These are phyloP conservation scores for Endotricha flammealis DNA, from an alignment of 2,888 invertebrate genomes.

Conservation along the genomic window DNA sequence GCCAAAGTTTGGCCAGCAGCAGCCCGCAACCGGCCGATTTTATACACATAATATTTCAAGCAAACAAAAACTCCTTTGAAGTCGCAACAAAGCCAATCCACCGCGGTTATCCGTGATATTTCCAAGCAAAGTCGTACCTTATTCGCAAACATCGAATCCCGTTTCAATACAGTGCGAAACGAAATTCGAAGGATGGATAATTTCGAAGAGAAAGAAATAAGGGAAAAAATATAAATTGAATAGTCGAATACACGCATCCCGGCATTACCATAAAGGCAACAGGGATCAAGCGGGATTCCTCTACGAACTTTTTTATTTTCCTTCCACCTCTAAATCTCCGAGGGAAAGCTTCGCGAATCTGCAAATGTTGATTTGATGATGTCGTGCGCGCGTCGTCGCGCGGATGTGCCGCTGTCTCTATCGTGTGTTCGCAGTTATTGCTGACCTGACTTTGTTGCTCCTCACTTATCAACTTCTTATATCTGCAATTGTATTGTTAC, in stretches of 20 bases:
- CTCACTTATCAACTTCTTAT: too few species aligned
- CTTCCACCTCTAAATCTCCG: conserved; percentile 77
- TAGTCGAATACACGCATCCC: conserved; percentile 78
- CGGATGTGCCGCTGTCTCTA: not conserved
- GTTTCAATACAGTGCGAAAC: conserved; percentile 77
- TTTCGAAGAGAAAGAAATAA: conserved; percentile 73
- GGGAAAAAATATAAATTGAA: conserved; percentile 74
- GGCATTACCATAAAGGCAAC: conserved; percentile 77
- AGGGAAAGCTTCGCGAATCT: conserved; percentile 77
- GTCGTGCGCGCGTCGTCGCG: conserved; percentile 24
- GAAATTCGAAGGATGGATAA: conserved; percentile 78
- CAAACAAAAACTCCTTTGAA: conserved; percentile 72
- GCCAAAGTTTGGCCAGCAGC: conserved; percentile 36
- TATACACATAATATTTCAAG: conserved; percentile 65
- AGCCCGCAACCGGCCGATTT: conserved; percentile 42
- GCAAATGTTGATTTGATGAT: conserved; percentile 80
- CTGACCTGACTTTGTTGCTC: not conserved
- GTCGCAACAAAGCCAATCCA: conserved; percentile 74
- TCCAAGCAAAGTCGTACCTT: conserved; percentile 69
- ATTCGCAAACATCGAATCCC: conserved; percentile 75
- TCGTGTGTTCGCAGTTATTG: not conserved
- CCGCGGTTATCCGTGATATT: conserved; percentile 75
- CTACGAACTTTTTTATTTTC: conserved; percentile 79
- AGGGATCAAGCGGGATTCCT: conserved; percentile 76
- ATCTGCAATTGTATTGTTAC: too few species aligned